Percentiles rank a stretch among this genome's conserved stretches.
phyloP scores from a whole-genome alignment of 2,888 invertebrate genomes.

The Pterobdella sp. region DNA sequence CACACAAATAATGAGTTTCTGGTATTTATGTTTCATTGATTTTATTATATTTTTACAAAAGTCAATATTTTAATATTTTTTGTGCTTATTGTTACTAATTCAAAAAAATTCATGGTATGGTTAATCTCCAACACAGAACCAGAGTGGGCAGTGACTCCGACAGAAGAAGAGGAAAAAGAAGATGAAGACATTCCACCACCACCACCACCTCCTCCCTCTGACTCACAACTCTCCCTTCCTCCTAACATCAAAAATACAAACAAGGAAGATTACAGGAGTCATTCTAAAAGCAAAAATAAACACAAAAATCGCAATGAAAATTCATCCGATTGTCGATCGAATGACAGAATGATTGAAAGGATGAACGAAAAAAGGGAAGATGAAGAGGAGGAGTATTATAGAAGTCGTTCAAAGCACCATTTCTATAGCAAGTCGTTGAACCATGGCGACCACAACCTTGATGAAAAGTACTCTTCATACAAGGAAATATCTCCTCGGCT shows the following conservation, averaged over 20 bases:
- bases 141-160: background rate
- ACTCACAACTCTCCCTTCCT: background rate
- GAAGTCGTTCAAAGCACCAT: background rate
- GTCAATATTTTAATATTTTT: background rate
- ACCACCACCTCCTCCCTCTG: background rate
- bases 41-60: background rate
- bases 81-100: no score
- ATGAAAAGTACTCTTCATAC: background rate
- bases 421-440: slow-evolving; percentile 5
- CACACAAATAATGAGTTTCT: background rate
- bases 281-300: background rate
- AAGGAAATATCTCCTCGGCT: background rate
- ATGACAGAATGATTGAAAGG: background rate
- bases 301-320: slow-evolving; percentile 4
- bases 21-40: background rate
- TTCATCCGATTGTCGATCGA: background rate
- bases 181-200: slow-evolving; percentile 1
- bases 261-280: background rate
- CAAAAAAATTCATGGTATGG: no score
- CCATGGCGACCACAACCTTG: slow-evolving; percentile 7
- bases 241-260: background rate
- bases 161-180: slow-evolving; percentile 11
- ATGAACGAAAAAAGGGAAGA: background rate
- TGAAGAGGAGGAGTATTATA: background rate
- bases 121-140: background rate